Evolutionary conservation across 2,888 invertebrate genomes (phyloP), one percentile per base, ranked within the genome.

Genomic region (Caenorhabditis macrosperma): DNA sequence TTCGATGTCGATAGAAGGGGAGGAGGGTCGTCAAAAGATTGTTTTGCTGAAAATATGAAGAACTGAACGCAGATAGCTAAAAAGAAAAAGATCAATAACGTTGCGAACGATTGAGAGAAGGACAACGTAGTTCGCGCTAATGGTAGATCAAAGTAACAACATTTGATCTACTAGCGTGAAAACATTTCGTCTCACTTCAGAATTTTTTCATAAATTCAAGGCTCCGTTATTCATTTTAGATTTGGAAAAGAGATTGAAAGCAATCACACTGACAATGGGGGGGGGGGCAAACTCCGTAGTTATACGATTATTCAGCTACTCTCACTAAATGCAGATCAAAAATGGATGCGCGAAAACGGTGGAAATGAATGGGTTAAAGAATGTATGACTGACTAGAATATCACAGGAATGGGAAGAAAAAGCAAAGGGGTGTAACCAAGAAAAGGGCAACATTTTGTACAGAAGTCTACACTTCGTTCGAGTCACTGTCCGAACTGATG

Each of bases 401-500:
- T 69, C 69, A 69, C 69, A 69, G 60, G 69, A 20, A 38, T 26
- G 52, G 52, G 10, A 28, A 26, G 6, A 22, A 15, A 28, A 9
- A 17, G 20, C 22, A n/a, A 44, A 38, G 26, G 22, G 26, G 2
- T 10, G 12, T 24, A 50, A 50, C 17, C 15, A 38, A 38, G 6
- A 10, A 57, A 57, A 46, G 48, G 30, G n/a, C 28, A 52, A 30
- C n/a, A n/a, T n/a, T 30, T 46, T 57, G n/a, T 54, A 52, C 35
- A 71, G 38, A 50, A n/a, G 4, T 26, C 24, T 38, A 71, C n/a
- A 71, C 22, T 30, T 61, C 46, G 35, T 71, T 55, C 22, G 69
- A 69, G 50, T 72, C 64, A 10, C 64, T 72, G 35, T 64, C 64
- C 35, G 78, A 74, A 28, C 74, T 74, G n/a, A 78, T 66, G 24